phyloP scores from a whole-genome alignment of 1,140 invertebrate genomes.

The Bicyclus anynana region DNA sequence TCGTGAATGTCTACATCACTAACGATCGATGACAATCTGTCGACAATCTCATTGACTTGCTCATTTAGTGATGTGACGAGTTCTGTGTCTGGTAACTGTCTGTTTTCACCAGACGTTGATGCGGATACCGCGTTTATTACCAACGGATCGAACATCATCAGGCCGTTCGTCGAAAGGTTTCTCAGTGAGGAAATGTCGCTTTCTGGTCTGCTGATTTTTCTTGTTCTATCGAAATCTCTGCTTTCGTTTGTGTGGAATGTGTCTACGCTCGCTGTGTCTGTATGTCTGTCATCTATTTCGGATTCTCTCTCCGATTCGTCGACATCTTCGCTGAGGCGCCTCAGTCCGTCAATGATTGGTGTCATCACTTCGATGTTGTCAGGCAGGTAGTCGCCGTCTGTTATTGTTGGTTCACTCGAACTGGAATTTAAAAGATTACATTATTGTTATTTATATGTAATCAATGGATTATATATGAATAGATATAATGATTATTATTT shows the following conservation, averaged over 20 bases:
- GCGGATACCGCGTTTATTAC: conserved; percentile 59
- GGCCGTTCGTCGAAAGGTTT: conserved; percentile 69
- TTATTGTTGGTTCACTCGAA: conserved; percentile 61
- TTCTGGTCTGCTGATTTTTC: conserved; percentile 65
- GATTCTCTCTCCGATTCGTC: conserved; percentile 37
- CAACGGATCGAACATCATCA: conserved; percentile 74
- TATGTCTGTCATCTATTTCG: conserved; percentile 28
- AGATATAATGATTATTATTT: too few species aligned
- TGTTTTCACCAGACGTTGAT: conserved; percentile 44
- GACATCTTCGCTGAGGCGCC: conserved; percentile 45
- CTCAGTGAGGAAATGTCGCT: conserved; percentile 58
- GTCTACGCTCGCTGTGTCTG: conserved; percentile 42
- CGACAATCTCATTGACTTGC: conserved; percentile 72
- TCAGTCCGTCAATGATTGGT: conserved; percentile 65
- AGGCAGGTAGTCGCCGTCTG: conserved; percentile 67
- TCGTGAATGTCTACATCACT: conserved; percentile 57
- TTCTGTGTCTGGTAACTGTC: conserved; percentile 64
- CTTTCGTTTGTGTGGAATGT: conserved; percentile 57
- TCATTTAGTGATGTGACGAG: conserved; percentile 71
- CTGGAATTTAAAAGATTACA: conserved; percentile 45
- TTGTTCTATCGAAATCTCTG: conserved; percentile 40
- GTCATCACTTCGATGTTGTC: conserved; percentile 73
- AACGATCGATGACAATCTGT: conserved; percentile 65
- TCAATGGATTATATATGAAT: too few species aligned
- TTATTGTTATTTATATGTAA: too few species aligned